phyloP scores from a whole-genome alignment of 2,113 vertebrate species.

The Phocoena sinus region DNA sequence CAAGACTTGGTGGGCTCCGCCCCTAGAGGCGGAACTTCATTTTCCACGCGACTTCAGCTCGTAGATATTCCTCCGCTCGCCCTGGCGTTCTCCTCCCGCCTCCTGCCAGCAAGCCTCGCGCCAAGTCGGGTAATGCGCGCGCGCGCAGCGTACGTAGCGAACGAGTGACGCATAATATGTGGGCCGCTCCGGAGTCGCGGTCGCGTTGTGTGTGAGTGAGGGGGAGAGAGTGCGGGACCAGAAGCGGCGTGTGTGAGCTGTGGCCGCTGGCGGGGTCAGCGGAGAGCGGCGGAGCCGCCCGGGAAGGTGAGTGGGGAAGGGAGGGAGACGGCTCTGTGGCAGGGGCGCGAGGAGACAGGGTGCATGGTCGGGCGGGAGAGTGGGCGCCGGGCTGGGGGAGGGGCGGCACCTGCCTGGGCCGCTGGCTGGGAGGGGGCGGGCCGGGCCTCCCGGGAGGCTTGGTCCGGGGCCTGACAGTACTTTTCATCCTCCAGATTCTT shows the following conservation, averaged over 20 bases:
- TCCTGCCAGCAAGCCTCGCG: neutral
- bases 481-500: neutral
- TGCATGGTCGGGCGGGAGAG: neutral
- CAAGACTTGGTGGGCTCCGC: neutral
- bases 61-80: neutral
- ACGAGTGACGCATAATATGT: conserved; percentile 81
- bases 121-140: neutral
- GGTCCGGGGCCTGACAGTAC: conserved; percentile 30
- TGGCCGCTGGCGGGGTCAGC: conserved; percentile 62
- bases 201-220: conserved; percentile 78
- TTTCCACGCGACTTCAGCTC: conserved; percentile 35
- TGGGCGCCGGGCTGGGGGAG: conserved; percentile 51
- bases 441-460: conserved; percentile 12
- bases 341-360: neutral
- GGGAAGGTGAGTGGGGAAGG: conserved; percentile 47
- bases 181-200: conserved; percentile 76
- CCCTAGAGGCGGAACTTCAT: conserved; percentile 47
- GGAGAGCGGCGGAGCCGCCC: conserved; percentile 60
- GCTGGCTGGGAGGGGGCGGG: conserved; percentile 22
- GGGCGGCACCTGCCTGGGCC: conserved; percentile 65
- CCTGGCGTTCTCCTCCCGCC: neutral
- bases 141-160: conserved; percentile 52
- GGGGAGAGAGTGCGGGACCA: conserved; percentile 63
- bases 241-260: conserved; percentile 74
- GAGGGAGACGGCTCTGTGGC: neutral